Conservation (phyloP, 2,113 vertebrate species). For the Tyrannus savana region DNA sequence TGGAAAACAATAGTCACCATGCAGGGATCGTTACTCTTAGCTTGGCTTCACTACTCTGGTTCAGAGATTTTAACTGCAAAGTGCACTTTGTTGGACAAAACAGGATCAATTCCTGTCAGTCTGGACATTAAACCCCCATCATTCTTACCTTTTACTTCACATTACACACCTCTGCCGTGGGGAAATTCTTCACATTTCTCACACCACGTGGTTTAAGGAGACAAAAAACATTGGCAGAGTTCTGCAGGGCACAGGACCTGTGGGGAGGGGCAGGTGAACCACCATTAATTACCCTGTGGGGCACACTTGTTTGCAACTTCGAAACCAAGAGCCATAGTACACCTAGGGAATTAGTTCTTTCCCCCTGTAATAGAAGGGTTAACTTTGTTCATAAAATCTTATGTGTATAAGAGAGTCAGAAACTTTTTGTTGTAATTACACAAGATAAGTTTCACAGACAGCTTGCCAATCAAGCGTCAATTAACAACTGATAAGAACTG, state of each 20-base stretch:
- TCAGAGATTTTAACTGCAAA: background rate
- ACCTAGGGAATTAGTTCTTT: accelerated
- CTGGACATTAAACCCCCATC: background rate
- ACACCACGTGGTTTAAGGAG: accelerated
- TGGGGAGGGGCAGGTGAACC: background rate
- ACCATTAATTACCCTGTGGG: no score
- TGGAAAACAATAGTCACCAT: no score
- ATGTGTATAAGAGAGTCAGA: no score
- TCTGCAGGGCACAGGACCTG: accelerated
- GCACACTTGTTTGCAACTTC: background rate
- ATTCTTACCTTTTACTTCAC: background rate
- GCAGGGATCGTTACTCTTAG: accelerated
- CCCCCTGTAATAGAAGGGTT: no score
- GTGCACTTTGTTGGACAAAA: background rate
- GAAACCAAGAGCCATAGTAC: background rate
- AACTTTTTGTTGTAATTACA: no score
- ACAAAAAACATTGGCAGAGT: background rate
- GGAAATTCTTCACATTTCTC: background rate
- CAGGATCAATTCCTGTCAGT: background rate
- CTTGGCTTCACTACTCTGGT: background rate
- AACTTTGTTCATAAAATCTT: no score
- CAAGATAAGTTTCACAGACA: no score
- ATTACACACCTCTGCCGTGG: background rate
- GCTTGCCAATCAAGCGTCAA: no score
- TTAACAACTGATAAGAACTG: no score